These are phyloP conservation scores for Maniola jurtina DNA, from an alignment of 1,140 invertebrate genomes.

Conservation along the genomic window DNA sequence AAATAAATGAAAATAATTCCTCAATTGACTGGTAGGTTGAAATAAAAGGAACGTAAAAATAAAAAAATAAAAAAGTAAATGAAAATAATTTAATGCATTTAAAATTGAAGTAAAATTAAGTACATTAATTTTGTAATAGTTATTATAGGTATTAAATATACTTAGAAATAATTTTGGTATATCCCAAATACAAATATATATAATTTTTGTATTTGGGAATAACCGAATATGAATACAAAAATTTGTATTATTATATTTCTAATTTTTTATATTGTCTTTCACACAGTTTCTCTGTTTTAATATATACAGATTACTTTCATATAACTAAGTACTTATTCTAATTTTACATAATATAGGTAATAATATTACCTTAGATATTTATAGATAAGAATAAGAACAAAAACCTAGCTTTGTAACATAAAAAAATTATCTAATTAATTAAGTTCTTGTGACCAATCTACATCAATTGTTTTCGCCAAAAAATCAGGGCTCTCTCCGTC, in stretches of 20 bases:
- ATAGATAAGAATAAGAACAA: no score
- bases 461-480: no score
- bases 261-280: slow-evolving; percentile 54
- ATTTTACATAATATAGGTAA: background rate
- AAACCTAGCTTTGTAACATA: no score
- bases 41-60: slow-evolving; percentile 33
- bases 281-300: slow-evolving; percentile 40
- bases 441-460: no score
- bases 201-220: no score
- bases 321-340: slow-evolving; percentile 21
- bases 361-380: no score
- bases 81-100: slow-evolving; percentile 50
- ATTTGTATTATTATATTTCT: background rate
- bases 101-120: slow-evolving; percentile 29
- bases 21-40: slow-evolving; percentile 67
- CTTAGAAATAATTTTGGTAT: background rate
- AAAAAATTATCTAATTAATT: no score
- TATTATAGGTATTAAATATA: background rate
- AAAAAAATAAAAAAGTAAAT: slow-evolving; percentile 51
- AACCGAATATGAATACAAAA: no score
- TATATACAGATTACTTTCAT: slow-evolving; percentile 32
- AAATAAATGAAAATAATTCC: slow-evolving; percentile 40
- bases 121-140: slow-evolving; percentile 5
- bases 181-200: background rate
- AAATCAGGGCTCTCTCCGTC: no score